Evolutionary conservation across 92 coral and sea anemone genomes (phyloP), one percentile per base, ranked within the genome.

Genomic region (Umimayanthus chanpuru): DNA sequence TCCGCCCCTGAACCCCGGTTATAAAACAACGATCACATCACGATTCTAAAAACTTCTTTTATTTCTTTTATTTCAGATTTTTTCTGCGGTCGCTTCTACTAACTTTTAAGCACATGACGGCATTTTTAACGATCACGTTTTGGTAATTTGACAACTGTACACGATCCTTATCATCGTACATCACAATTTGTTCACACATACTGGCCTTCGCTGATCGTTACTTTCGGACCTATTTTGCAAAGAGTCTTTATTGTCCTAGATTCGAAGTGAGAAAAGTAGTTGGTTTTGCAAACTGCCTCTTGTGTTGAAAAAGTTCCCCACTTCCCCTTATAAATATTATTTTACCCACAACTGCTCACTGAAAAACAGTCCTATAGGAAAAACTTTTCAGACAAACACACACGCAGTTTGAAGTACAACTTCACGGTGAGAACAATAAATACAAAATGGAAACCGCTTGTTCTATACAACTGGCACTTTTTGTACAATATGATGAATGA

Each of bases 241-340:
- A 83, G n/a, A 12, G 70, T 70, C 28, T 28, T 1, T 14, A 73
- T 75, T 39, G 50, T 75, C 15, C 36, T 21, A 39, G 53, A 49
- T 40, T n/a, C 15, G 64, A 70, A 71, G 20, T 11, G 55, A 44
- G 61, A 41, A 71, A 68, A 30, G 41, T 20, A 55, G 44, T 26
- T 43, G 77, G 44, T 50, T 72, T 68, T 14, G 66, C n/a, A 30
- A 28, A 83, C n/a, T 26, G 55, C 68, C 78, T 83, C 67, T 83
- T 28, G 77, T 83, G 87, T 83, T 83, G 87, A 83, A 83, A 83
- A 83, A 70, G 58, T 70, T 44, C 10, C 66, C 87, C 87, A 23
- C 87, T 28, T 28, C 6, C 87, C 87, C 87, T 70, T 83, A 83
- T 83, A 83, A 83, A 83, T 83, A 83, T 83, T 47, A 68, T 70